These are phyloP conservation scores for Pogonognathellus flavescens DNA, from an alignment of 1,140 invertebrate species.

Conservation along the genomic window DNA sequence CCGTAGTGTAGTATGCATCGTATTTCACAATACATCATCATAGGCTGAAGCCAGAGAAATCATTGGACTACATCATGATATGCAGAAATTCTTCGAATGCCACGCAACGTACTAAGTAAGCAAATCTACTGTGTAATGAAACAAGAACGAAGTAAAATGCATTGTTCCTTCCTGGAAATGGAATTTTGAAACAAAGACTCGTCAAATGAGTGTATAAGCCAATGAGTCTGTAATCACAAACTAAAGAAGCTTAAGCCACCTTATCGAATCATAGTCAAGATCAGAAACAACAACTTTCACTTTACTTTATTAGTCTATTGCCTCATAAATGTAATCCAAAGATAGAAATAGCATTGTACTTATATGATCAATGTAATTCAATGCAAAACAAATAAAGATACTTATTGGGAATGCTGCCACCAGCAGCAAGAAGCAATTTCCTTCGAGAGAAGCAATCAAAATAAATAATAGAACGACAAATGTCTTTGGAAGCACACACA, in stretches of 20 bases:
- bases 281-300: conserved; percentile 50
- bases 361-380: conserved; percentile 15
- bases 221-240: neutral
- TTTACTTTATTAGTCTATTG: conserved; percentile 46
- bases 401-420: conserved; percentile 20
- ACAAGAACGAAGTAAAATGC: neutral
- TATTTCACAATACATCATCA: neutral
- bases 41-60: neutral
- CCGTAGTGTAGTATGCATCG: neutral
- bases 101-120: neutral
- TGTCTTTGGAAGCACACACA: neutral
- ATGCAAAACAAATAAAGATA: conserved; percentile 38
- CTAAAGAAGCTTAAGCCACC: conserved; percentile 6
- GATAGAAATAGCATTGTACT: conserved; percentile 31
- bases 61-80: conserved; percentile 33
- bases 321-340: conserved; percentile 39
- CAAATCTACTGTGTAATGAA: neutral
- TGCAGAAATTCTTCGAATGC: neutral
- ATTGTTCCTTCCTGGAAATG: conserved; percentile 29
- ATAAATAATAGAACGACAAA: conserved; percentile 39
- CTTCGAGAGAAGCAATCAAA: conserved; percentile 30
- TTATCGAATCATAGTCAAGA: conserved; percentile 48
- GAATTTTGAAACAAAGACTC: neutral
- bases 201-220: neutral
- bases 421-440: conserved; percentile 30